Conservation (phyloP, 1,140 invertebrate species). For the Mizuhopecten yessoensis region DNA sequence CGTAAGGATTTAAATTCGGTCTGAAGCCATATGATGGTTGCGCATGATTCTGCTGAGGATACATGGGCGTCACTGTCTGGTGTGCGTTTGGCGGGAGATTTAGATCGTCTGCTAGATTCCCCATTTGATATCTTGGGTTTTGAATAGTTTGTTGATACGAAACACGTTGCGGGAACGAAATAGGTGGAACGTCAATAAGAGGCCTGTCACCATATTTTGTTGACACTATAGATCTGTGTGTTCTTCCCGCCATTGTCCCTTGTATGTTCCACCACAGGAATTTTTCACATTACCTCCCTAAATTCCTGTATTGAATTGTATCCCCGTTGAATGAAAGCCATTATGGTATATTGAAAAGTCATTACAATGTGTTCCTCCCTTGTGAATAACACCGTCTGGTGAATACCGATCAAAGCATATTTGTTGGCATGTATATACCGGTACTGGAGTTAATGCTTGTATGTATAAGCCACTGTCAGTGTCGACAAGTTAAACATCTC, state of each 20-base stretch:
- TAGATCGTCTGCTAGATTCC: slow-evolving; percentile 27
- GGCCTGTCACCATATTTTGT: slow-evolving; percentile 3
- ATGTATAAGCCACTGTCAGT: background rate
- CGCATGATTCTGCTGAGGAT: background rate
- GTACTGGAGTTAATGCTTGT: background rate
- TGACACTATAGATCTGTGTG: background rate
- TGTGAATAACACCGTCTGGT: background rate
- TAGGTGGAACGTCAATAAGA: background rate
- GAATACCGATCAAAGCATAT: background rate
- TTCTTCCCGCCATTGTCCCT: background rate
- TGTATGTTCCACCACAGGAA: background rate
- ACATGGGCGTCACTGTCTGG: background rate
- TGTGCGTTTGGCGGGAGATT: background rate
- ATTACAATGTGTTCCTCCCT: background rate
- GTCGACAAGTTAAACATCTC: background rate
- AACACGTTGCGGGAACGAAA: background rate
- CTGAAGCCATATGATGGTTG: background rate
- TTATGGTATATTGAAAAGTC: background rate
- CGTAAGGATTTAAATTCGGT: too few species aligned
- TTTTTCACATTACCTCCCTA: background rate
- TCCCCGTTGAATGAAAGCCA: background rate
- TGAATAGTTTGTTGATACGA: background rate
- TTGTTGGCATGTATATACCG: background rate
- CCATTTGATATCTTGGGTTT: slow-evolving; percentile 15
- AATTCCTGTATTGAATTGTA: background rate